Base-by-base conservation (phyloP, 2,113 vertebrate genomes). In the Phoxinus phoxinus region DNA sequence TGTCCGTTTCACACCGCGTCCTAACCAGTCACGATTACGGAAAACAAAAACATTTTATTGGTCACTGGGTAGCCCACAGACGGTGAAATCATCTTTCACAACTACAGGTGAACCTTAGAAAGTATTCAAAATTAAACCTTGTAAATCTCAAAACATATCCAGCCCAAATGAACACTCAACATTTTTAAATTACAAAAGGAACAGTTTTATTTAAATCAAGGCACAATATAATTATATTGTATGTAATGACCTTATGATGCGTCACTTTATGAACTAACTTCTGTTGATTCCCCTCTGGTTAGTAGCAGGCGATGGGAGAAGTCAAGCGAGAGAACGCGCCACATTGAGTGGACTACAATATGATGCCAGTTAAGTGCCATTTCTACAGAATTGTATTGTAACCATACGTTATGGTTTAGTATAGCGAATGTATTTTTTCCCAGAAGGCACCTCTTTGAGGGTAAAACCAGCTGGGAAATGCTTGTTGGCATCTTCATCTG, bases 401-500 rank as follows among this genome's bases (percentile, higher is more conserved):
- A n/a, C n/a, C n/a, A n/a, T 46, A 3, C 9, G 10, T 59, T 61
- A 87, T 13, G 19, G 56, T 78, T 94, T 92, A 96, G 98, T 99
- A 89, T 96, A 98, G 65, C 98, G 97, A 88, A 99, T 92, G 92
- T 99, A 99, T 41, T 95, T 97, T 92, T 98, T 99, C 91, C 97
- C 96, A 0, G 98, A 99, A 0, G 97, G 98, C 46, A 99, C 87
- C 17, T 97, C 96, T 93, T 97, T 96, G 0, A 96, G 96, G 86
- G 94, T 96, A 87, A 99, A 90, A 41, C 97, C 97, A 72, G 95
- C 95, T 23, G 97, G 96, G 90, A 98, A 99, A 8, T 97, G 92
- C 53, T 92, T 83, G 4, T 95, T 94, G 32, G 97, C 97, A 56
- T 98, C 97, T 0, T 95, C 96, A 0, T 97, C 96, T 1, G 97